Percentiles rank a stretch among this genome's conserved stretches.
Evolutionary conservation across 2,113 vertebrate genomes (phyloP).

Genomic region (Xenotilapia flavipinnis): DNA sequence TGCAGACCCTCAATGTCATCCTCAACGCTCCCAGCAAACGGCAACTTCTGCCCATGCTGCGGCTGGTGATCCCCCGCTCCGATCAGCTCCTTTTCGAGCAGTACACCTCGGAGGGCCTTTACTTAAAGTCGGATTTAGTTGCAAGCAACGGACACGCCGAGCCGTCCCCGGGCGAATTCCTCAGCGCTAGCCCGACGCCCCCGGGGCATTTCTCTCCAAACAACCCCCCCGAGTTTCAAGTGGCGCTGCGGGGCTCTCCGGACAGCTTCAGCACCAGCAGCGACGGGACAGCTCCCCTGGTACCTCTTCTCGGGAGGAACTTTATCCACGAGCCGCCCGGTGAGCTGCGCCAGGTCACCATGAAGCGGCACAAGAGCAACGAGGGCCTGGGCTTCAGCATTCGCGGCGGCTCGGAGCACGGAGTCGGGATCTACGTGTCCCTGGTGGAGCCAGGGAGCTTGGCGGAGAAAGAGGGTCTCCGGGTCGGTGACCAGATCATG

Average conservation of each 20-base stretch:
- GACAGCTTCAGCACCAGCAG: constrained; percentile 74
- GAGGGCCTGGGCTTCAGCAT: constrained; percentile 97
- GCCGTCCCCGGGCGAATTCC: constrained; percentile 45
- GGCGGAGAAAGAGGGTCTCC: constrained; percentile 88
- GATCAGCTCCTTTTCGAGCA: constrained; percentile 97
- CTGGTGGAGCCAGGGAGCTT: constrained; percentile 92
- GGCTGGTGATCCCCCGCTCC: constrained; percentile 90
- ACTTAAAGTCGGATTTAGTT: constrained; percentile 73
- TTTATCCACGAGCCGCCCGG: constrained; percentile 72
- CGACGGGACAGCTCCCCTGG: constrained; percentile 69
- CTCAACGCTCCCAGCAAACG: constrained; percentile 87
- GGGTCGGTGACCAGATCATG: constrained; percentile 92
- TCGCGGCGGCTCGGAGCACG: constrained; percentile 93
- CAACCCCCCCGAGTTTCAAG: constrained; percentile 43
- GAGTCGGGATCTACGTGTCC: constrained; percentile 94
- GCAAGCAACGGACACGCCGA: constrained; percentile 61
- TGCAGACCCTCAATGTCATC: constrained; percentile 88
- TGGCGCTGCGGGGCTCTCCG: constrained; percentile 59
- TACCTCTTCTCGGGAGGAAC: constrained; percentile 66
- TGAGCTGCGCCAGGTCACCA: constrained; percentile 82
- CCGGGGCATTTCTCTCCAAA: constrained; percentile 32
- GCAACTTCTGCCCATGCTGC: constrained; percentile 91
- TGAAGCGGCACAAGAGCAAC: constrained; percentile 87
- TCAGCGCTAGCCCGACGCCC: constrained; percentile 48
- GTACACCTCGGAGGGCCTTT: constrained; percentile 92